phyloP scores from a whole-genome alignment of 2,113 vertebrate genomes.

The Gobius niger region DNA sequence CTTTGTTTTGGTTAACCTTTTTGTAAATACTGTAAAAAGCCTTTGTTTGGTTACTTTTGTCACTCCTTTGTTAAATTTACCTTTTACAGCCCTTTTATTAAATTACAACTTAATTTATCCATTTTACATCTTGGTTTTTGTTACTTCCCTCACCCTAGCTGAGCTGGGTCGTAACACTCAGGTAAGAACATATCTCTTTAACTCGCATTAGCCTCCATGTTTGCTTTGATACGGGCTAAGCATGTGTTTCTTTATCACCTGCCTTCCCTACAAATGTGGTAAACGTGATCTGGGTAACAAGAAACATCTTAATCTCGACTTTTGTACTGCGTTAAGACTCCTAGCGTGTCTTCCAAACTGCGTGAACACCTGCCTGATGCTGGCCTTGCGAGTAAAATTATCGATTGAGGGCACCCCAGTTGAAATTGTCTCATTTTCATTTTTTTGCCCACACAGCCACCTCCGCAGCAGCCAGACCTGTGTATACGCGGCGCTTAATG shows the following conservation, averaged over 20 bases:
- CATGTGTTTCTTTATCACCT: not conserved
- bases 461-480: not conserved
- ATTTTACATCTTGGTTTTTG: no score
- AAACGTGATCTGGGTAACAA: not conserved
- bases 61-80: no score
- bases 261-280: not conserved
- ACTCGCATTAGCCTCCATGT: no score
- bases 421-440: slow-evolving; percentile 13
- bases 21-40: no score
- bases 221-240: no score
- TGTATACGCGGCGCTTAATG: not conserved
- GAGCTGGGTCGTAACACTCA: no score
- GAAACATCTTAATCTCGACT: not conserved
- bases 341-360: not conserved
- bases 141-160: no score
- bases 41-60: no score
- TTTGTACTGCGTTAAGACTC: slow-evolving; percentile 2
- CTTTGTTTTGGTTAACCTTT: no score
- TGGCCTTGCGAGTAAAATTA: not conserved
- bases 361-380: slow-evolving; percentile 12
- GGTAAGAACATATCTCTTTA: no score
- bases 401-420: not conserved
- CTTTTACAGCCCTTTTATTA: no score
- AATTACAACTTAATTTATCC: no score
- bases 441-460: not conserved